Evolutionary conservation across 2,797 vertebrate species (phyloP).

Genomic region (Sphaeramia orbicularis): DNA sequence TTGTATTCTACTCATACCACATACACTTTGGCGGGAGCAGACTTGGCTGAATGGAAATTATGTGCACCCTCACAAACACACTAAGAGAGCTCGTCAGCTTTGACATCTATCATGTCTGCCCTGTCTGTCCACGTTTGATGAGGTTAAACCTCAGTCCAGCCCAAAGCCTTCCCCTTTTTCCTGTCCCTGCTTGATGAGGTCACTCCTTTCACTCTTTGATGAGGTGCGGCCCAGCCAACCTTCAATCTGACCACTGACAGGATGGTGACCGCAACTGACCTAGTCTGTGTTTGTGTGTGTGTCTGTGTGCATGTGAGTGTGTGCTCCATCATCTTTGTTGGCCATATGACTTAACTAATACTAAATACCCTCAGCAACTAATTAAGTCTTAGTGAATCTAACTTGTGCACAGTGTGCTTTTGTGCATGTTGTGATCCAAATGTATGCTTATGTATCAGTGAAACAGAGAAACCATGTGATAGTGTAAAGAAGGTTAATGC

Average conservation of each 20-base stretch:
- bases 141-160: conserved; percentile 62
- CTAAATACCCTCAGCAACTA: too few species aligned
- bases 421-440: not conserved
- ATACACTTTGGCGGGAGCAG: conserved; percentile 1
- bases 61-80: conserved; percentile 26
- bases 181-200: conserved; percentile 66
- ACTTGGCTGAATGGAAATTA: conserved; percentile 34
- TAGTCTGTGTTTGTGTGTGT: conserved; percentile 9
- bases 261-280: conserved; percentile 47
- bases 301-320: not conserved
- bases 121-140: conserved; percentile 65
- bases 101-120: conserved; percentile 63
- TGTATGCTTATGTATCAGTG: not conserved
- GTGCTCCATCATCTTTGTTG: not conserved
- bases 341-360: too few species aligned
- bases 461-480: conserved; percentile 13
- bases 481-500: conserved; percentile 35
- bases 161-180: conserved; percentile 54
- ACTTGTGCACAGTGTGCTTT: too few species aligned
- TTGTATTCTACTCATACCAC: too few species aligned
- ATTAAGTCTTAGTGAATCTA: too few species aligned
- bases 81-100: conserved; percentile 27
- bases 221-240: conserved; percentile 54
- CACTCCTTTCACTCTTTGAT: conserved; percentile 59
- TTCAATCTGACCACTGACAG: conserved; percentile 66